Evolutionary conservation across 2,888 invertebrate species (phyloP).

Genomic region (Autographa pulchrina): DNA sequence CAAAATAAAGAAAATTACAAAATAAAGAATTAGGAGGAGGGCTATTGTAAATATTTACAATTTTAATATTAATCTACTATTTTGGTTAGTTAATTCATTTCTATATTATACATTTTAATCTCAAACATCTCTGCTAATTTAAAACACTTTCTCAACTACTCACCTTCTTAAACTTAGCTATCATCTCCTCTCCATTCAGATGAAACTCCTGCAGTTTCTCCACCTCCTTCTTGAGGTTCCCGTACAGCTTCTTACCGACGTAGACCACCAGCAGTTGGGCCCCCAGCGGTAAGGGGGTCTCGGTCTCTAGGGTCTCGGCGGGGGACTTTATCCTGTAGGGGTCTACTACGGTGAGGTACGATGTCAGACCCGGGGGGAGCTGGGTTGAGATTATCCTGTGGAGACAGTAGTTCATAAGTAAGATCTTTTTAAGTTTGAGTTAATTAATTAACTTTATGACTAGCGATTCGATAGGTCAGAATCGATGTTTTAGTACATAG

Average conservation of each 20-base stretch:
- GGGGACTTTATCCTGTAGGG: constrained; percentile 95
- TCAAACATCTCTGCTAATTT: too few relatives aligned
- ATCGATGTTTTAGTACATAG: too few relatives aligned
- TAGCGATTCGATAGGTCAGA: too few relatives aligned
- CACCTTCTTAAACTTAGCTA: constrained; percentile 84
- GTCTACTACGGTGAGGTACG: constrained; percentile 94
- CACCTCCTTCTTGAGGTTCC: constrained; percentile 80
- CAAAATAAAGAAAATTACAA: too few relatives aligned
- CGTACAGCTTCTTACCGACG: constrained; percentile 91
- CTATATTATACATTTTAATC: too few relatives aligned
- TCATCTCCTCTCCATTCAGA: constrained; percentile 81
- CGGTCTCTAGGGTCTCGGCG: constrained; percentile 91
- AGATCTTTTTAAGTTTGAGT: background rate
- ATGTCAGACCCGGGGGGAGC: constrained; percentile 92
- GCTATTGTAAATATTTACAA: too few relatives aligned
- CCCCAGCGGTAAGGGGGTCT: constrained; percentile 94
- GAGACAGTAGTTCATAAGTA: constrained; percentile 35
- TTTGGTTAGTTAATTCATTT: too few relatives aligned
- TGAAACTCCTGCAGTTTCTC: constrained; percentile 79
- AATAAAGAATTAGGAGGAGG: too few relatives aligned
- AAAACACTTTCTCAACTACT: background rate
- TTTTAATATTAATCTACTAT: too few relatives aligned
- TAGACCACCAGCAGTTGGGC: constrained; percentile 95
- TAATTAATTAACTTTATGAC: too few relatives aligned
- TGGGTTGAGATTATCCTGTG: constrained; percentile 95